phyloP scores from a whole-genome alignment of 2,888 invertebrate genomes.

The Rhynchonema sp. region DNA sequence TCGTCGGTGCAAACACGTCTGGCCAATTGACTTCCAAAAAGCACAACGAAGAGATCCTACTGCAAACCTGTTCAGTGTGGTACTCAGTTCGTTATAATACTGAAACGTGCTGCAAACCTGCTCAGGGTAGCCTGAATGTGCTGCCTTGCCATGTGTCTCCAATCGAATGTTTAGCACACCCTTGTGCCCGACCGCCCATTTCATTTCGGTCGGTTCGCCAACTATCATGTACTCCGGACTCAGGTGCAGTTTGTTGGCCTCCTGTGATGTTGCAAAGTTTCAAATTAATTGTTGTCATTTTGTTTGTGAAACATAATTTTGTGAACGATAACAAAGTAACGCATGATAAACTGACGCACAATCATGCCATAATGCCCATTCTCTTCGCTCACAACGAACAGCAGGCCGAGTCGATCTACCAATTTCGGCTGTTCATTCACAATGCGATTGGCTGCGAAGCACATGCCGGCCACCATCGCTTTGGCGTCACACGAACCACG shows the following conservation, averaged over 20 bases:
- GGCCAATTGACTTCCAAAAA: no score
- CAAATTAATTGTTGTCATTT: no score
- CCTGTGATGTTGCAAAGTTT: no score
- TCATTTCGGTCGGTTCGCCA: conserved; percentile 23
- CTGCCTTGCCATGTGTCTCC: conserved; percentile 12
- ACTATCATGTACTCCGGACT: conserved; percentile 19
- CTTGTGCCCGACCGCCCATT: conserved; percentile 20
- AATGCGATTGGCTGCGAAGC: conserved; percentile 15
- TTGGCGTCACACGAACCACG: conserved; percentile 22
- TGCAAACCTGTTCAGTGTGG: no score
- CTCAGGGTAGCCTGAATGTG: conserved; percentile 20
- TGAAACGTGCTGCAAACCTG: no score
- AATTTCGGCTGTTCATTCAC: conserved; percentile 11
- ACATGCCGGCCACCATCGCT: conserved; percentile 21
- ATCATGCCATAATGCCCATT: conserved; percentile 22
- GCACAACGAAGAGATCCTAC: no score
- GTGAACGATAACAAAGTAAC: not conserved
- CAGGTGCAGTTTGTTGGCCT: conserved; percentile 16
- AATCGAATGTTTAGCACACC: conserved; percentile 18
- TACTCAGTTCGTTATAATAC: no score
- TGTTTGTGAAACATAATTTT: not conserved
- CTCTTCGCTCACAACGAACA: conserved; percentile 24
- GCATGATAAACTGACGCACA: conserved; percentile 11
- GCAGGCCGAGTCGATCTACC: conserved; percentile 15
- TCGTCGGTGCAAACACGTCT: no score